Evolutionary conservation across 2,888 invertebrate species (phyloP).

Genomic region (Clitarchus hookeri): DNA sequence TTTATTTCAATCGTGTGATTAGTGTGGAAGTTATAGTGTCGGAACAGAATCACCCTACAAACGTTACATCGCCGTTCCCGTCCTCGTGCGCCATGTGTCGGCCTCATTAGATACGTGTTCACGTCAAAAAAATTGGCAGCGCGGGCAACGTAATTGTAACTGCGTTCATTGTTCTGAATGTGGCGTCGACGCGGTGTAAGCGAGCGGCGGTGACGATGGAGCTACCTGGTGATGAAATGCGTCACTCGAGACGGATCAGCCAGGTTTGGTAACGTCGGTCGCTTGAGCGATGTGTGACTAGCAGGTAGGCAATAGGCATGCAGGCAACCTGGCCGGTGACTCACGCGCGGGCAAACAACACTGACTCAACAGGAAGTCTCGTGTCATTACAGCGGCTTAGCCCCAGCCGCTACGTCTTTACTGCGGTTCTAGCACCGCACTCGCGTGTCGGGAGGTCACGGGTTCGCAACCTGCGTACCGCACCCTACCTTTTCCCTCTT

Average conservation of each 20-base stretch:
- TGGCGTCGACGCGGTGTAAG: no score
- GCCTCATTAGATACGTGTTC: no score
- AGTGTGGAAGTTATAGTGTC: no score
- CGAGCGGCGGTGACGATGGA: no score
- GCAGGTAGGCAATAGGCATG: background rate
- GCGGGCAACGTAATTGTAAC: no score
- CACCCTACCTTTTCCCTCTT: no score
- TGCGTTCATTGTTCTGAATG: no score
- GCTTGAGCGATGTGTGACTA: background rate
- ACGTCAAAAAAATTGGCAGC: no score
- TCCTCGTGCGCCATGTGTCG: no score
- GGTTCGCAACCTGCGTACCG: background rate
- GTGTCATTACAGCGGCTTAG: background rate
- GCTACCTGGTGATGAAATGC: background rate
- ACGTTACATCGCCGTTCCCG: no score
- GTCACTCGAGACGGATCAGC: background rate
- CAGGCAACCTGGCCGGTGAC: background rate
- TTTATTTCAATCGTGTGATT: no score
- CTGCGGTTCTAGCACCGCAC: background rate
- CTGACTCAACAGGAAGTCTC: conserved; percentile 14
- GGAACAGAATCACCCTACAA: no score
- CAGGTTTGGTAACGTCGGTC: background rate
- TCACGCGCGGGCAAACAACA: background rate
- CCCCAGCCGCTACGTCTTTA: background rate
- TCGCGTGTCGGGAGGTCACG: background rate